Evolutionary conservation across 2,113 vertebrate genomes (phyloP), one percentile per base, ranked within the genome.

Genomic region (Pitta sordida): DNA sequence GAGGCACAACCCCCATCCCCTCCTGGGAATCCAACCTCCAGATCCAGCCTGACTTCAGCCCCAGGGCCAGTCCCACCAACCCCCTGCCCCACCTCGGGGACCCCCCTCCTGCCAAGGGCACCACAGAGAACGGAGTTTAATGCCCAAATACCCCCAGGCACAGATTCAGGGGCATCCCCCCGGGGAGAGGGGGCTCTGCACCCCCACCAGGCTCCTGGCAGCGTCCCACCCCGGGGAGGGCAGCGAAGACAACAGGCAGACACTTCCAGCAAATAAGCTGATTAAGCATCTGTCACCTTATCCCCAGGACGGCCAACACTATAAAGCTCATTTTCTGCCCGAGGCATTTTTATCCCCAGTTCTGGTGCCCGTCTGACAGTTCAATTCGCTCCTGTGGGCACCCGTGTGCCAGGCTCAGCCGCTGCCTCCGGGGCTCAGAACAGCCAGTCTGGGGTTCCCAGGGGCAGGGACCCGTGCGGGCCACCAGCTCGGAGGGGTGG

Each of bases 281-380:
- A 96, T 89, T 89, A 88, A 93, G 94, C 94, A 74, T 95, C 90
- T 83, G 91, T 69, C 29, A 88, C 78, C 70, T 92, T 90, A 34
- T n/a, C 37, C 51, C 3, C 19, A 92, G n/a, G 86, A 87, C 48
- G 56, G 74, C 94, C 69, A 21, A 70, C 75, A 29, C 91, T 77
- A 44, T 8, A 75, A 92, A 96, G 88, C 86, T 96, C 86, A 96
- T 96, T 94, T 91, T 96, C 96, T 78, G 83, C 93, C 83, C 3
- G 52, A 69, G 46, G 63, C 32, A 63, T 90, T 94, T 92, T 95
- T 79, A 93, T 93, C 84, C 63, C 26, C 7, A 7, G 62, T 63
- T 78, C 71, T 76, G 84, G 78, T 84, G 74, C 7, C 18, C 16
- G 41, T 56, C 27, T 4, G 16, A 63, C 62, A 32, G 64, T 74